Conservation (phyloP, 2,888 invertebrate species). For the Uloborus plumipes region DNA sequence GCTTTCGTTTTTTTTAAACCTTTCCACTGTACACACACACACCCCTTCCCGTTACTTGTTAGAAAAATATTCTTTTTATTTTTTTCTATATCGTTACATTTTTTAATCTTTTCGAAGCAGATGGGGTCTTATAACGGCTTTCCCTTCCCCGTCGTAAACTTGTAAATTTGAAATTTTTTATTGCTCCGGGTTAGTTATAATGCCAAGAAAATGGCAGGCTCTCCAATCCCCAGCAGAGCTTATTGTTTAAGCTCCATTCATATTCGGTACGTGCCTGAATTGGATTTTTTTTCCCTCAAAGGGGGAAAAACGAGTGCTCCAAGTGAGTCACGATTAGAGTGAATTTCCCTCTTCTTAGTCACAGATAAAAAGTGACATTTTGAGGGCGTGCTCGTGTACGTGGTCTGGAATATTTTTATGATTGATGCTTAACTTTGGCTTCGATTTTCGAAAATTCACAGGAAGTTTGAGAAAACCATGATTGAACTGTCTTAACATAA, state of each 20-base stretch:
- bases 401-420: conserved; percentile 10
- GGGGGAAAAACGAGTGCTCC: conserved; percentile 28
- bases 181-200: conserved; percentile 61
- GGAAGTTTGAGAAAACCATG: too few relatives aligned
- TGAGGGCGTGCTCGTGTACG: conserved; percentile 2
- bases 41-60: conserved; percentile 61
- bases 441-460: too few relatives aligned
- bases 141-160: conserved; percentile 50
- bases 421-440: conserved; percentile 6
- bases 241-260: conserved; percentile 63
- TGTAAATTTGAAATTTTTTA: conserved; percentile 62
- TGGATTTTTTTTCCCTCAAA: conserved; percentile 33
- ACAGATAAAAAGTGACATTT: conserved; percentile 49
- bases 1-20: conserved; percentile 47
- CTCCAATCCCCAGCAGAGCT: conserved; percentile 56
- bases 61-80: conserved; percentile 47
- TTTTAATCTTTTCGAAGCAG: conserved; percentile 56
- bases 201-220: conserved; percentile 61
- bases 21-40: conserved; percentile 42
- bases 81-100: conserved; percentile 45
- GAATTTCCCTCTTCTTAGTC: conserved; percentile 39
- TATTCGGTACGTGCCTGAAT: conserved; percentile 60
- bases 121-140: conserved; percentile 60
- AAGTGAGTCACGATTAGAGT: conserved; percentile 55
- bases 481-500: too few relatives aligned